Percentiles rank a stretch among this genome's conserved stretches.
Evolutionary conservation across 2,888 invertebrate genomes (phyloP).

Genomic region (Ypsolopha sequella): DNA sequence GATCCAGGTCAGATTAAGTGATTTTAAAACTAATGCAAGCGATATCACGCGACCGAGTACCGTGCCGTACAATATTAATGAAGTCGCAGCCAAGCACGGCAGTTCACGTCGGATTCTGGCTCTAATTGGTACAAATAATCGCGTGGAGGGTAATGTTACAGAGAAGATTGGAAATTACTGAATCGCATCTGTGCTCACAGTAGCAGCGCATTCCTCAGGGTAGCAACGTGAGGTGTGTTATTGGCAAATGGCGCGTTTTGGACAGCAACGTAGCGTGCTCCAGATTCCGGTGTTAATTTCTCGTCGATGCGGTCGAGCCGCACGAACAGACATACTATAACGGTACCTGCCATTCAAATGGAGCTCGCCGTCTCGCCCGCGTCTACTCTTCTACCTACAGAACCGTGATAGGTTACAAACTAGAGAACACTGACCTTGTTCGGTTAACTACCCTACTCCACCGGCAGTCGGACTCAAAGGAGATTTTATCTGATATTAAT

Average conservation of each 20-base stretch:
- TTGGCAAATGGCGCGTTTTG: not conserved
- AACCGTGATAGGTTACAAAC: not conserved
- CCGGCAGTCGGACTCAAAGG: not conserved
- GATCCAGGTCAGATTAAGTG: slow-evolving; percentile 65
- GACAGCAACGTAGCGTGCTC: not conserved
- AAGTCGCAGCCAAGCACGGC: slow-evolving; percentile 30
- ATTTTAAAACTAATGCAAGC: slow-evolving; percentile 64
- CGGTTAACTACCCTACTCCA: not conserved
- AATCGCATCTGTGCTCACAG: not conserved
- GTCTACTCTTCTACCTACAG: slow-evolving; percentile 30
- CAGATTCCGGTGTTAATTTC: slow-evolving; percentile 16
- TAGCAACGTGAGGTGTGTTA: not conserved
- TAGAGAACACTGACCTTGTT: slow-evolving; percentile 1
- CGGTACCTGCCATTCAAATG: slow-evolving; percentile 22
- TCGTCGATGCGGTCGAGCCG: slow-evolving; percentile 15
- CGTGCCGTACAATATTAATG: slow-evolving; percentile 47
- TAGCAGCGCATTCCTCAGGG: not conserved
- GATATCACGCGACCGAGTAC: slow-evolving; percentile 44
- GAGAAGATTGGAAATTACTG: slow-evolving; percentile 1
- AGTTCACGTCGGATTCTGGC: slow-evolving; percentile 16
- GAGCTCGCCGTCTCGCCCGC: slow-evolving; percentile 32
- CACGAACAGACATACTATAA: slow-evolving; percentile 15
- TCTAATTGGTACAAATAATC: slow-evolving; percentile 4
- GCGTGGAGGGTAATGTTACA: not conserved
- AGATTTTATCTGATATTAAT: not conserved